A percentile compares a stretch with the other conserved stretches of the same genome.
Conservation (phyloP, 2,113 vertebrate species). For the Limanda limanda region DNA sequence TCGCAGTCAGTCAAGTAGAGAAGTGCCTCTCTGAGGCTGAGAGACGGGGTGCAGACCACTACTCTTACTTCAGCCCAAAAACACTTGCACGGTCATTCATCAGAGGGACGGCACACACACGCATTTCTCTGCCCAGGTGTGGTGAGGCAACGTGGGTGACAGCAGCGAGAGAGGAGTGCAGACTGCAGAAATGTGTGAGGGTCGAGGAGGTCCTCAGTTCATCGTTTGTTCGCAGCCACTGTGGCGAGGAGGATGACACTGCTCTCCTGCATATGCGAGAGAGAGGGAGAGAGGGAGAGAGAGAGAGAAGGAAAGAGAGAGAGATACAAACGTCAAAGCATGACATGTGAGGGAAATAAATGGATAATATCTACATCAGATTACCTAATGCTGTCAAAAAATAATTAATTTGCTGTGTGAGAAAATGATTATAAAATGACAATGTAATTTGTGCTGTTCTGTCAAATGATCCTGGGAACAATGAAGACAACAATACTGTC, state of each 20-base stretch:
- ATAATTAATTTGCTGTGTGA: not conserved
- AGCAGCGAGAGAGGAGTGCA: conserved; percentile 12
- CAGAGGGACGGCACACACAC: conserved; percentile 41
- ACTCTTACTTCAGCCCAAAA: conserved; percentile 47
- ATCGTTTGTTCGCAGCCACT: conserved; percentile 58
- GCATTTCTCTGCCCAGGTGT: conserved; percentile 71
- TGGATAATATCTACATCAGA: not conserved
- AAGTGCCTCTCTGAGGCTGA: conserved; percentile 52
- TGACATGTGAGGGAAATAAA: too few relatives aligned
- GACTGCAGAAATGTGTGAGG: conserved; percentile 36
- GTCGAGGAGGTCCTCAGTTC: conserved; percentile 62
- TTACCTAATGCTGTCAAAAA: not conserved
- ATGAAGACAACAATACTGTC: not conserved
- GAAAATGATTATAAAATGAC: not conserved
- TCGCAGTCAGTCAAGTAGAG: conserved; percentile 58
- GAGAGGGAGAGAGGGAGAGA: conserved; percentile 35
- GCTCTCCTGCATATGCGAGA: conserved; percentile 56
- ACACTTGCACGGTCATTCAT: conserved; percentile 64
- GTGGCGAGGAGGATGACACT: conserved; percentile 47
- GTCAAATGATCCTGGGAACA: conserved; percentile 1
- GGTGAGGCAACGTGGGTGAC: conserved; percentile 25
- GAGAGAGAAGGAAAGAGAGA: not conserved
- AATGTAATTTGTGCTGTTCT: not conserved
- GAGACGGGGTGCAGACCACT: conserved; percentile 37
- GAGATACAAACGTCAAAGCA: conserved; percentile 1